Conservation (phyloP, 2,888 invertebrate species). For the Melanostoma mellinum region DNA sequence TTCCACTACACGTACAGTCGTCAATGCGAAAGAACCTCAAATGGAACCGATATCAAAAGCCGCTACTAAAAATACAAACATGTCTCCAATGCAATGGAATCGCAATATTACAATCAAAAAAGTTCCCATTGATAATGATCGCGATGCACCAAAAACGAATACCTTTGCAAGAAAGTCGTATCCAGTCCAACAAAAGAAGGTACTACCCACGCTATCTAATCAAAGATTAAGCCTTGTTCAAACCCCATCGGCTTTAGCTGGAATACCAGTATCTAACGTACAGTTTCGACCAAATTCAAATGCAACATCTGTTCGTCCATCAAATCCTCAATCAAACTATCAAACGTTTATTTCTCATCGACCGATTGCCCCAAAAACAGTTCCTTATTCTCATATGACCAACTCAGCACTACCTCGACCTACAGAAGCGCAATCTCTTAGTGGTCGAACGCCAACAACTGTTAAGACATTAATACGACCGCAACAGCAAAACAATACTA, state of each 20-base stretch:
- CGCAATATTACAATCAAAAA: constrained; percentile 57
- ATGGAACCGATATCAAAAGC: background rate
- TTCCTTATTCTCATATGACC: background rate
- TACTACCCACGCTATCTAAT: no score
- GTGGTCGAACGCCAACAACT: constrained; percentile 52
- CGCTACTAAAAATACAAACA: background rate
- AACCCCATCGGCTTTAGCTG: no score
- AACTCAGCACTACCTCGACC: background rate
- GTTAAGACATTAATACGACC: constrained; percentile 39
- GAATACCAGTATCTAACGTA: no score
- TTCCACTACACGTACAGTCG: no score
- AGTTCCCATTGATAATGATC: constrained; percentile 16
- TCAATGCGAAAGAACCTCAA: no score
- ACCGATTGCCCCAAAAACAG: no score
- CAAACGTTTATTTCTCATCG: background rate
- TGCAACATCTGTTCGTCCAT: background rate
- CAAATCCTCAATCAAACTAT: background rate
- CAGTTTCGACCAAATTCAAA: no score
- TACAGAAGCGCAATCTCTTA: background rate
- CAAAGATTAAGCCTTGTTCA: no score
- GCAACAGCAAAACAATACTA: background rate
- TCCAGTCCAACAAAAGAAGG: background rate
- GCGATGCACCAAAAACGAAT: background rate
- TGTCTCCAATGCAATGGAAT: constrained; percentile 23
- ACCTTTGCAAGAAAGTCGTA: background rate